Evolutionary conservation across 2,888 invertebrate genomes (phyloP).

Genomic region (Archips crataeganus): DNA sequence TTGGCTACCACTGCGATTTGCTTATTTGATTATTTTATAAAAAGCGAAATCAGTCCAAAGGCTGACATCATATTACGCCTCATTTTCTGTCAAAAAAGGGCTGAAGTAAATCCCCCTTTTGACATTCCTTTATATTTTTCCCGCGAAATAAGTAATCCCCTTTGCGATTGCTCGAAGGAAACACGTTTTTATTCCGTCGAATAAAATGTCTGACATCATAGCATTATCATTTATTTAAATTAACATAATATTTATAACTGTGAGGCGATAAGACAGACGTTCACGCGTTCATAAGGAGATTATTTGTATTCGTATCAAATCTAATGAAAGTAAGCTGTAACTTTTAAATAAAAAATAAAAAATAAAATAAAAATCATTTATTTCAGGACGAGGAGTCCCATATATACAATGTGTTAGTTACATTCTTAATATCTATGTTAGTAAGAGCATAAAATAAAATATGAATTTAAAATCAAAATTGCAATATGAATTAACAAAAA

Average conservation of each 20-base stretch:
- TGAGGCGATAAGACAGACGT: background rate
- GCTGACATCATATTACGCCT: conserved; percentile 65
- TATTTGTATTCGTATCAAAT: background rate
- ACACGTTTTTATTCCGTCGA: conserved; percentile 25
- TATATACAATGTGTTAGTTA: too few relatives aligned
- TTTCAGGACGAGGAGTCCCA: too few relatives aligned
- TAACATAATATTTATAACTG: conserved; percentile 2
- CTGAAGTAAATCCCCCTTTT: conserved; percentile 65
- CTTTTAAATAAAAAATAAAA: too few relatives aligned
- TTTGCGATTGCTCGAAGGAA: conserved; percentile 23
- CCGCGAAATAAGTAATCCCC: conserved; percentile 46
- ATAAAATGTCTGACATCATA: conserved; percentile 18
- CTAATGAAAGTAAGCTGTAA: background rate
- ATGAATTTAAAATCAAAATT: too few relatives aligned
- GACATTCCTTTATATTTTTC: conserved; percentile 64
- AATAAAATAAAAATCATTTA: too few relatives aligned
- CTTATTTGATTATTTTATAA: conserved; percentile 6
- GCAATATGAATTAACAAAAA: too few relatives aligned
- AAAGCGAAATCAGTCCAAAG: conserved; percentile 30
- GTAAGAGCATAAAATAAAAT: too few relatives aligned
- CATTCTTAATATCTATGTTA: too few relatives aligned
- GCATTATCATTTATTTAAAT: conserved; percentile 15
- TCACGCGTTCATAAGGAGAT: background rate
- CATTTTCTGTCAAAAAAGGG: conserved; percentile 66
- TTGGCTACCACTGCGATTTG: background rate